Evolutionary conservation across 2,888 invertebrate species (phyloP).

Genomic region (Ormyrus nitidulus): DNA sequence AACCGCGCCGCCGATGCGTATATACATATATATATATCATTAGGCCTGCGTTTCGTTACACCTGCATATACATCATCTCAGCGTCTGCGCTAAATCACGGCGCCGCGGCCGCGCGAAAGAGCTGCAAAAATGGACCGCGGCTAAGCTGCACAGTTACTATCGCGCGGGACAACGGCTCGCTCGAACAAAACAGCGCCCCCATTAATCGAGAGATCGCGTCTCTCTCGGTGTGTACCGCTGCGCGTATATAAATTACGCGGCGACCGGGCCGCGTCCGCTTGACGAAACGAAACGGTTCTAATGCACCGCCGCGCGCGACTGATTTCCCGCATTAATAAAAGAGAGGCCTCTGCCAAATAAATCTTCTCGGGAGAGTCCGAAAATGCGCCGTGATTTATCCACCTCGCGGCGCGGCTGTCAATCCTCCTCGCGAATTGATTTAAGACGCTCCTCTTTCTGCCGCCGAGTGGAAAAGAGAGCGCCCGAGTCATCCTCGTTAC

Average conservation of each 20-base stretch:
- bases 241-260: slow-evolving; percentile 25
- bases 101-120: too few relatives aligned
- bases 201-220: slow-evolving; percentile 39
- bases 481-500: slow-evolving; percentile 13
- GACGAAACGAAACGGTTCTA: slow-evolving; percentile 22
- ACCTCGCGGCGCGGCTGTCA: too few relatives aligned
- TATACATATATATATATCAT: too few relatives aligned
- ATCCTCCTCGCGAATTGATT: not conserved
- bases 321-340: not conserved
- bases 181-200: slow-evolving; percentile 33
- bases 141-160: not conserved
- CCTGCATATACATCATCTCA: too few relatives aligned
- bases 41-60: too few relatives aligned
- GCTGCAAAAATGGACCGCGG: not conserved
- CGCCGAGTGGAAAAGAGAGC: not conserved
- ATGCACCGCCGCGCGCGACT: not conserved
- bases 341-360: not conserved
- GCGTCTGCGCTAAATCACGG: too few relatives aligned
- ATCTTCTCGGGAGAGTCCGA: slow-evolving; percentile 2
- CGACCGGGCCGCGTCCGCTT: slow-evolving; percentile 10
- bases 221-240: slow-evolving; percentile 22
- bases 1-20: too few relatives aligned
- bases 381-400: too few relatives aligned
- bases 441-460: not conserved
- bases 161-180: not conserved